Evolutionary conservation across 2,113 vertebrate genomes (phyloP).

Genomic region (Platysternon megacephalum): DNA sequence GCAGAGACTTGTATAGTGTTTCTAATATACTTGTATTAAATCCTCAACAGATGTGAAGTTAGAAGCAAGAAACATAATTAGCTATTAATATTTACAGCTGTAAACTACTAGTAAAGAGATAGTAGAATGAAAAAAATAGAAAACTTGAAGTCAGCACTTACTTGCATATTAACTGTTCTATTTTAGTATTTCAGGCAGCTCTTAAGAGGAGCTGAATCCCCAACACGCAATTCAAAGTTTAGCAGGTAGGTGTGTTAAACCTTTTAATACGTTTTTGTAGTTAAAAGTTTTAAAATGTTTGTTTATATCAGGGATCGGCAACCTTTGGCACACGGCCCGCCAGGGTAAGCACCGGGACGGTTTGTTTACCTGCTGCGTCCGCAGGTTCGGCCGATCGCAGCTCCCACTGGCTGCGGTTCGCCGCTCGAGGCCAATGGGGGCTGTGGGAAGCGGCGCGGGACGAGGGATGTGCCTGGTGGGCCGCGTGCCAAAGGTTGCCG

Average conservation of each 20-base stretch:
- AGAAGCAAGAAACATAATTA: background rate
- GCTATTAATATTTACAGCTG: background rate
- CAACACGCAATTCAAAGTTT: constrained; percentile 86
- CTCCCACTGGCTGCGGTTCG: too few species aligned
- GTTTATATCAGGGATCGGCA: background rate
- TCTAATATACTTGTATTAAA: background rate
- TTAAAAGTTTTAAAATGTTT: background rate
- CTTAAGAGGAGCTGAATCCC: constrained; percentile 92
- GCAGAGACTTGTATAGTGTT: background rate
- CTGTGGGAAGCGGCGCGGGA: too few species aligned
- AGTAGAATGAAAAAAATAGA: background rate
- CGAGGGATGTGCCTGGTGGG: too few species aligned
- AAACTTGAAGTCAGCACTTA: constrained; percentile 1
- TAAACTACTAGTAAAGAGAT: background rate
- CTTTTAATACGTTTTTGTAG: background rate
- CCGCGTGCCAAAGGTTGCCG: too few species aligned
- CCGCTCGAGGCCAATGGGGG: too few species aligned
- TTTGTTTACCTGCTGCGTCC: too few species aligned
- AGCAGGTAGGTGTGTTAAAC: constrained; percentile 84
- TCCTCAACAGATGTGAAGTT: background rate
- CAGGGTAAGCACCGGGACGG: too few species aligned
- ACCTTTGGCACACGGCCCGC: too few species aligned
- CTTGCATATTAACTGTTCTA: constrained; percentile 21
- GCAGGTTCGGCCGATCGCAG: too few species aligned
- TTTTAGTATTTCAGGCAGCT: constrained; percentile 94